These are phyloP conservation scores for Drosophila mercatorum DNA, from an alignment of 2,888 invertebrate species.

Conservation along the genomic window DNA sequence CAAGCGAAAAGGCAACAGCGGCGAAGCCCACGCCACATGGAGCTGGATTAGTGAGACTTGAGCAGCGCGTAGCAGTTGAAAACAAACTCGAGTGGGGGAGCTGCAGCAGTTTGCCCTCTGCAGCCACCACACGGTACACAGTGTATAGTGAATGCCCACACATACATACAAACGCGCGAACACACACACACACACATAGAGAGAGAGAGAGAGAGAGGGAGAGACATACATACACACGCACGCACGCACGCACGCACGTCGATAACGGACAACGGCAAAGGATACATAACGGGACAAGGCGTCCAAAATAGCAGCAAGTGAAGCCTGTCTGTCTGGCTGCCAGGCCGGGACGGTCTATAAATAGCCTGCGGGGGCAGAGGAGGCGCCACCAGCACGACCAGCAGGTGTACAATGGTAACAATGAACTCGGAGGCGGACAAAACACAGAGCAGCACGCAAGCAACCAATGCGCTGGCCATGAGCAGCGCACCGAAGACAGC, in stretches of 20 bases:
- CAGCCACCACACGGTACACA: conserved; percentile 15
- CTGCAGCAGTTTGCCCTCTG: conserved; percentile 37
- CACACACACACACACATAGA: conserved; percentile 10
- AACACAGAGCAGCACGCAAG: conserved; percentile 76
- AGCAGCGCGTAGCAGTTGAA: conserved; percentile 31
- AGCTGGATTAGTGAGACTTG: conserved; percentile 48
- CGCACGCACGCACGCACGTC: conserved; percentile 24
- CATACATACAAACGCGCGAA: conserved; percentile 17
- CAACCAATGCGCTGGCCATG: conserved; percentile 70
- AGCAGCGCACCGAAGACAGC: conserved; percentile 66
- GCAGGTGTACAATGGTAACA: conserved; percentile 83
- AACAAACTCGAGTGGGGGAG: conserved; percentile 31
- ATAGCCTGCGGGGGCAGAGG: conserved; percentile 38
- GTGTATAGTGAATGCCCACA: conserved; percentile 1
- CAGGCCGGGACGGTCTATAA: conserved; percentile 33
- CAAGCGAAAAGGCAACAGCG: conserved; percentile 30
- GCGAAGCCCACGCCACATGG: conserved; percentile 32
- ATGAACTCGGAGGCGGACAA: conserved; percentile 85
- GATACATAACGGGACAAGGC: conserved; percentile 23
- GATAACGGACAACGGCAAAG: conserved; percentile 36
- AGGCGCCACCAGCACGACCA: conserved; percentile 19
- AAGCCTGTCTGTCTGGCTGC: conserved; percentile 10
- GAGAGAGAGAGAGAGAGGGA: too few relatives aligned
- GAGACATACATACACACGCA: not conserved
- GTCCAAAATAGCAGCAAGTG: conserved; percentile 35